Percentiles rank a stretch among this genome's conserved stretches.
Evolutionary conservation across 1,140 invertebrate species (phyloP).

Genomic region (Leptopilina clavipes): DNA sequence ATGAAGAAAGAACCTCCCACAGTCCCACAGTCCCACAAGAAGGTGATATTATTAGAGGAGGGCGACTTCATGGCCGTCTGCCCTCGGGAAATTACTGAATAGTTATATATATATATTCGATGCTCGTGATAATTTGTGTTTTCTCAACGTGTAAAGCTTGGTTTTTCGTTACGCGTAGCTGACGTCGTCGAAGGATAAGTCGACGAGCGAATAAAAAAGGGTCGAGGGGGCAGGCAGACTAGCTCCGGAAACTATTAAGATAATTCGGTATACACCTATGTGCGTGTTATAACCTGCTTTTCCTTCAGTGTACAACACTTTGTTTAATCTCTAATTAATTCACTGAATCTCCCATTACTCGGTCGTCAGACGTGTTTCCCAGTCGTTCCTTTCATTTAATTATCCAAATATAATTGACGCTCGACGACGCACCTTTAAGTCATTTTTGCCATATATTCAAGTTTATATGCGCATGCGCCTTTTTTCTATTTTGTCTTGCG

Average conservation of each 20-base stretch:
- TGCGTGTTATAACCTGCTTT: slow-evolving; percentile 34
- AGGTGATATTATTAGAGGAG: slow-evolving; percentile 52
- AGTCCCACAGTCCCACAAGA: too few species aligned
- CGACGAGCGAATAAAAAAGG: slow-evolving; percentile 53
- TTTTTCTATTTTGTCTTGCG: background rate
- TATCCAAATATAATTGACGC: slow-evolving; percentile 36
- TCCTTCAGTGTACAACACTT: slow-evolving; percentile 30
- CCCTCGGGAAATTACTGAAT: slow-evolving; percentile 57
- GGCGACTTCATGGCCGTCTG: slow-evolving; percentile 54
- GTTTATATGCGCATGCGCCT: background rate
- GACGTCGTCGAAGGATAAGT: slow-evolving; percentile 58
- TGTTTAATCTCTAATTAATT: slow-evolving; percentile 34
- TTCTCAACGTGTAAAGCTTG: slow-evolving; percentile 54
- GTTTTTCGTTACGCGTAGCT: slow-evolving; percentile 59
- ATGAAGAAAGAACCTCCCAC: too few species aligned
- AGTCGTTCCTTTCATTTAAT: slow-evolving; percentile 16
- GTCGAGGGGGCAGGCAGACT: slow-evolving; percentile 51
- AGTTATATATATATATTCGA: slow-evolving; percentile 52
- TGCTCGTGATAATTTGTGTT: slow-evolving; percentile 58
- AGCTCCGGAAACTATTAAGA: slow-evolving; percentile 61
- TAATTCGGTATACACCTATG: slow-evolving; percentile 49
- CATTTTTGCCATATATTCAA: background rate
- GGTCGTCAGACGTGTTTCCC: slow-evolving; percentile 26
- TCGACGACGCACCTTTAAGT: slow-evolving; percentile 3
- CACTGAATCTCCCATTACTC: slow-evolving; percentile 33